Evolutionary conservation across 2,888 invertebrate genomes (phyloP), one percentile per base, ranked within the genome.

Genomic region (Eristalis intricaria): DNA sequence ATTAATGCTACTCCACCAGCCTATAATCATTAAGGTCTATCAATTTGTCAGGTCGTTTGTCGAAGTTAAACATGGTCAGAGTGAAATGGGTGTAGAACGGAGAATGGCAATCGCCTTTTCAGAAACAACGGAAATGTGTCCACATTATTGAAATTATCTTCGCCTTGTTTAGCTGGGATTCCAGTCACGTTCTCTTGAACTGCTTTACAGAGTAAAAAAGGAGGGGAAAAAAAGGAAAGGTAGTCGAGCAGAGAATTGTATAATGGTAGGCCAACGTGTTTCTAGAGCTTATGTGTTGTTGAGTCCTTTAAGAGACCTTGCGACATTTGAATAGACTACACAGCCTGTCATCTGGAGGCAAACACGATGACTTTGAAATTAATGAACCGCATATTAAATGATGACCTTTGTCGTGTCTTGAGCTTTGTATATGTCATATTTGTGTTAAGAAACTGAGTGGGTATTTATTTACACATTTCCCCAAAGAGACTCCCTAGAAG

Each of bases 31-130:
- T 76, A 80, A 71, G 80, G 66, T 80, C 80, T 80, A 80, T 84
- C 84, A 76, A 81, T 77, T 85, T 85, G 81, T 85, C 81, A 81
- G 63, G 66, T 84, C 84, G 80, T 84, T 84, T 76, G 71, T 85
- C 68, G 73, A 50, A 22, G 29, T 50, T 50, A 19, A 66, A 50
- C 50, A 50, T 15, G 32, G 70, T 11, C 70, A 76, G 19, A 66
- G 50, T 15, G 40, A 35, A 69, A 40, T 29, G 71, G 61, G 63
- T 70, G 71, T 80, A 19, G 50, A 50, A 50, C 8, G 50, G 50
- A 50, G 50, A 50, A 50, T 19, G 2, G 50, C 50, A 50, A 50
- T 19, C 73, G 75, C 71, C 73, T 58, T 61, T 63, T 50, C 38
- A 68, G 70, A 40, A 74, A 69, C 43, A 79, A 75, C 58, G 73